Evolutionary conservation across 1,140 invertebrate species (phyloP).

Genomic region (Luehdorfia chinensis): DNA sequence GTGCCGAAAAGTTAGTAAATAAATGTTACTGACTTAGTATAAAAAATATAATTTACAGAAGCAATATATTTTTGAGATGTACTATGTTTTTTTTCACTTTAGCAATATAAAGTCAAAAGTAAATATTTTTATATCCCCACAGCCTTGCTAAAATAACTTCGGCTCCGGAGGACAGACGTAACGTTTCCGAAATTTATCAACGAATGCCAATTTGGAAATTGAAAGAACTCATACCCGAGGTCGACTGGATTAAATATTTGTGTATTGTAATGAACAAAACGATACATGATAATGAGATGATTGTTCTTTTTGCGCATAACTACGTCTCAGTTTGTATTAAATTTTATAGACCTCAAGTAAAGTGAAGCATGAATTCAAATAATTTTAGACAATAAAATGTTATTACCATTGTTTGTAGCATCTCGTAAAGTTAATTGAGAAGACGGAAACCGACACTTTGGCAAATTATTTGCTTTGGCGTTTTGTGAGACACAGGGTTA

Average conservation of each 20-base stretch:
- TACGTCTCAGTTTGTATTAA: conserved; percentile 78
- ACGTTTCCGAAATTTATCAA: conserved; percentile 88
- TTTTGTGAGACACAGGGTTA: conserved; percentile 90
- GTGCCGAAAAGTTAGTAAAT: no score
- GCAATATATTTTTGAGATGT: no score
- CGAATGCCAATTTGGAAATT: conserved; percentile 86
- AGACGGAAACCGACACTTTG: conserved; percentile 69
- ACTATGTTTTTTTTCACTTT: no score
- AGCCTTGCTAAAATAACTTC: conserved; percentile 85
- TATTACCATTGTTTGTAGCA: conserved; percentile 65
- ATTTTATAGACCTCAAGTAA: no score
- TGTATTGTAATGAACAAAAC: conserved; percentile 81
- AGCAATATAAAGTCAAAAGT: no score
- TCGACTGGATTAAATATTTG: conserved; percentile 88
- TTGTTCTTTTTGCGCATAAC: conserved; percentile 85
- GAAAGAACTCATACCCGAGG: conserved; percentile 82
- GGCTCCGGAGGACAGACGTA: conserved; percentile 87
- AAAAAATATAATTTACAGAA: no score
- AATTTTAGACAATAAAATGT: no score
- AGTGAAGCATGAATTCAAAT: no score
- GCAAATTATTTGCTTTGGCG: conserved; percentile 92
- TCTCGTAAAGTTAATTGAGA: conserved; percentile 69
- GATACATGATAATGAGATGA: conserved; percentile 79
- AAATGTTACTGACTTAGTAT: no score
- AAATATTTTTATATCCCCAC: no score